phyloP scores from a whole-genome alignment of 2,888 invertebrate species.

The Amblyteles armatorius region DNA sequence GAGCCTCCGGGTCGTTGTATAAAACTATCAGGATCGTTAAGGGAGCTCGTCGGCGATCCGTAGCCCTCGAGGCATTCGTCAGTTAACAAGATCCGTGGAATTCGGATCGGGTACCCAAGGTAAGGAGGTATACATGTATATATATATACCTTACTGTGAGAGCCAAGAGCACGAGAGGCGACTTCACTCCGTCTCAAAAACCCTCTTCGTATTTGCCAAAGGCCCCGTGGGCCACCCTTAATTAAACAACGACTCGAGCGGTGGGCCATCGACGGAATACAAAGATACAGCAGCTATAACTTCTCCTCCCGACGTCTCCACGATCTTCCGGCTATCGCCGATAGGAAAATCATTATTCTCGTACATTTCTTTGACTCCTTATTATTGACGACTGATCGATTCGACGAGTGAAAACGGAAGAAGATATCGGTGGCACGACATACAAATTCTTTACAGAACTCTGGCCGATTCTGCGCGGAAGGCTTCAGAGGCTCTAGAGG shows the following conservation, averaged over 20 bases:
- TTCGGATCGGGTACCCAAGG: conserved; percentile 55
- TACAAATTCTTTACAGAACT: not conserved
- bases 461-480: not conserved
- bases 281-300: conserved; percentile 31
- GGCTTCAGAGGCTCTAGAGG: not conserved
- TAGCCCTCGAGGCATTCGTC: conserved; percentile 67
- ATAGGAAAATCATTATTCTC: conserved; percentile 29
- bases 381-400: not conserved
- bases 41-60: conserved; percentile 50
- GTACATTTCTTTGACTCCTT: not conserved
- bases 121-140: conserved; percentile 20
- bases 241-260: conserved; percentile 66
- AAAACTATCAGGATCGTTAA: conserved; percentile 63
- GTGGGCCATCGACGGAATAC: conserved; percentile 62
- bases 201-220: conserved; percentile 53
- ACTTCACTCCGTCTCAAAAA: conserved; percentile 44
- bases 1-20: conserved; percentile 33
- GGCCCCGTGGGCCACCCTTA: conserved; percentile 66
- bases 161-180: conserved; percentile 33
- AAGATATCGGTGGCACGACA: not conserved
- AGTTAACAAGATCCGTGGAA: conserved; percentile 70
- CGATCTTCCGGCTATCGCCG: not conserved
- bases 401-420: not conserved
- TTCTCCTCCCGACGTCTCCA: not conserved
- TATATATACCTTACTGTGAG: conserved; percentile 2